A percentile compares a stretch with the other conserved stretches of the same genome.
phyloP scores from a whole-genome alignment of 2,113 vertebrate genomes.

The Chroicocephalus ridibundus region DNA sequence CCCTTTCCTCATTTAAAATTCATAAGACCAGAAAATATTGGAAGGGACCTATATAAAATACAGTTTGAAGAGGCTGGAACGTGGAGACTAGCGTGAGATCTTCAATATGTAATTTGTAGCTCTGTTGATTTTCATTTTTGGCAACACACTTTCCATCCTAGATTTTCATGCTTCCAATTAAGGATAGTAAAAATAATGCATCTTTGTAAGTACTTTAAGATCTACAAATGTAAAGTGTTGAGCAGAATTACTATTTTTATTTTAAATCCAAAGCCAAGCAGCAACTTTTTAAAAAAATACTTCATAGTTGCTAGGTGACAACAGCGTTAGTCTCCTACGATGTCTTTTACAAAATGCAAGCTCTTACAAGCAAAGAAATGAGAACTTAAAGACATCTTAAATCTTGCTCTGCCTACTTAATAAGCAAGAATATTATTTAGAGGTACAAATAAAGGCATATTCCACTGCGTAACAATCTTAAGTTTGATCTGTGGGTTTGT shows the following conservation, averaged over 20 bases:
- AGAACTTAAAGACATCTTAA: background rate
- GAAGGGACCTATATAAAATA: background rate
- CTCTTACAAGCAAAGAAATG: constrained; percentile 6
- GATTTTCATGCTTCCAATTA: background rate
- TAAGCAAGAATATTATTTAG: background rate
- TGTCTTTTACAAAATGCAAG: constrained; percentile 8
- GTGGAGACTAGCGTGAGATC: background rate
- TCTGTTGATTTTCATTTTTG: background rate
- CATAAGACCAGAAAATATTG: background rate
- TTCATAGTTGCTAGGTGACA: constrained; percentile 38
- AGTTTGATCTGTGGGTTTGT: background rate
- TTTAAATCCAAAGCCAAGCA: background rate
- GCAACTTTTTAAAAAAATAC: background rate
- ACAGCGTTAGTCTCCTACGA: background rate
- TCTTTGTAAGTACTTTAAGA: background rate
- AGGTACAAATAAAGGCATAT: background rate
- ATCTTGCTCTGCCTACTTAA: background rate
- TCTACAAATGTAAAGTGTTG: background rate
- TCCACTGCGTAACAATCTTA: background rate
- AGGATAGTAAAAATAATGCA: background rate
- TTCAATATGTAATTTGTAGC: background rate
- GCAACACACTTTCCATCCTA: background rate
- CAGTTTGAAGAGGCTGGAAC: background rate
- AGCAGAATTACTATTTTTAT: background rate
- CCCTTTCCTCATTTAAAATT: constrained; percentile 18